Evolutionary conservation across 92 coral and sea anemone species (phyloP), one percentile per base, ranked within the genome.

Genomic region (Porites lobata): DNA sequence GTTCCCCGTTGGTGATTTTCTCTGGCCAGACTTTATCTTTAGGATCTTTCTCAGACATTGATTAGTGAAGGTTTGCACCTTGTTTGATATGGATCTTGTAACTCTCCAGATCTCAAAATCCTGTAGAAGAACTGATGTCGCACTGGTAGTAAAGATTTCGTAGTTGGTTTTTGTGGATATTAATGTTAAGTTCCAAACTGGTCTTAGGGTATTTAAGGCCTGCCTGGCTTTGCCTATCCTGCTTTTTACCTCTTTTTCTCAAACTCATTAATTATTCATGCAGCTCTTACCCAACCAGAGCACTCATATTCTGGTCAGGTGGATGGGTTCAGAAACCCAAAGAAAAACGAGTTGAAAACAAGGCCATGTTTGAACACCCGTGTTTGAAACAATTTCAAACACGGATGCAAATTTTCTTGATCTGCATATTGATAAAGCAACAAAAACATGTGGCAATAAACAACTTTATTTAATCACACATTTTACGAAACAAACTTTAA

Each of bases 191-290:
- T 78, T 78, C 82, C 64, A 78, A 22, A 7, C 18, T 54, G 82
- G 82, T 78, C 69, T 53, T 7, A 56, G 50, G 53, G 66, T 38
- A 38, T 78, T 54, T 32, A 78, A 78, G 52, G 66, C 82, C 82
- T 59, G 66, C 51, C 51, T 22, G 21, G 67, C 65, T 58, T 78
- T 77, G 20, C 82, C 17, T 38, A 59, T 8, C 26, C 83, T 78
- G 26, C 50, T 4, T 7, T 78, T 65, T 17, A 9, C 38, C 58
- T 78, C 54, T 24, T 78, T 22, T 22, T 22, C 24, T 22, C 24
- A 22, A 22, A 22, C 24, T 22, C 24, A 22, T 22, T 22, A 22
- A 22, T 22, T 22, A 22, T 22, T 22, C 24, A 22, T 22, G 24
- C 24, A 22, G 24, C 24, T 22, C 24, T 22, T 22, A 22, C 24